Conservation (phyloP, 35 echinoderm and acorn worm genomes). For the Heliocidaris erythrogramma region DNA sequence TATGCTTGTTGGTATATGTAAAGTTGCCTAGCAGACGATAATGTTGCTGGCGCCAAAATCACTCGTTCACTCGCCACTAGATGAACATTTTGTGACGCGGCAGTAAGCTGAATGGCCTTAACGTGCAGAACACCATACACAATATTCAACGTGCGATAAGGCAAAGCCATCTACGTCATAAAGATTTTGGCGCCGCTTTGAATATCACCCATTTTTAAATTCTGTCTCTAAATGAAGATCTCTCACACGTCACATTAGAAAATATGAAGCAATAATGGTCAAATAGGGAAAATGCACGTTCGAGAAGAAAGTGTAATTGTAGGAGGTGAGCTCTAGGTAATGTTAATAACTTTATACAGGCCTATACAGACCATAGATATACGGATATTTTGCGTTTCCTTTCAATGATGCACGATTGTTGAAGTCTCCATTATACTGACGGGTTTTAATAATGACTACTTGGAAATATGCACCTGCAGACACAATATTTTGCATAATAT, state of each 20-base stretch:
- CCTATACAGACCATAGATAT: no score
- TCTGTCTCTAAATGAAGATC: no score
- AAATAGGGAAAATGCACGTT: neutral
- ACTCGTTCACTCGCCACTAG: neutral
- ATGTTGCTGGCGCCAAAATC: neutral
- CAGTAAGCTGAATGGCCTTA: neutral
- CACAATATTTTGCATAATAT: no score
- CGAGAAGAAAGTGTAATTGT: neutral
- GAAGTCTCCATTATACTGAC: no score
- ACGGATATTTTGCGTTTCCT: no score
- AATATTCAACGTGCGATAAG: neutral
- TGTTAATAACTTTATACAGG: no score
- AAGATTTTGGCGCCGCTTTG: neutral
- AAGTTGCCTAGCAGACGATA: neutral
- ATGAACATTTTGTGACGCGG: neutral
- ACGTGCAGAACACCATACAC: neutral
- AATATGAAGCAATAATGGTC: neutral
- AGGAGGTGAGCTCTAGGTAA: neutral
- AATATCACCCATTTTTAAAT: neutral
- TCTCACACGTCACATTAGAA: neutral
- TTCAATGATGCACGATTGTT: no score
- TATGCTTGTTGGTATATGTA: neutral
- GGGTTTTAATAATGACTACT: no score
- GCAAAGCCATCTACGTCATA: neutral
- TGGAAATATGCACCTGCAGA: no score